Base-by-base conservation (phyloP, 2,888 invertebrate species). In the Drosophila falleni region DNA sequence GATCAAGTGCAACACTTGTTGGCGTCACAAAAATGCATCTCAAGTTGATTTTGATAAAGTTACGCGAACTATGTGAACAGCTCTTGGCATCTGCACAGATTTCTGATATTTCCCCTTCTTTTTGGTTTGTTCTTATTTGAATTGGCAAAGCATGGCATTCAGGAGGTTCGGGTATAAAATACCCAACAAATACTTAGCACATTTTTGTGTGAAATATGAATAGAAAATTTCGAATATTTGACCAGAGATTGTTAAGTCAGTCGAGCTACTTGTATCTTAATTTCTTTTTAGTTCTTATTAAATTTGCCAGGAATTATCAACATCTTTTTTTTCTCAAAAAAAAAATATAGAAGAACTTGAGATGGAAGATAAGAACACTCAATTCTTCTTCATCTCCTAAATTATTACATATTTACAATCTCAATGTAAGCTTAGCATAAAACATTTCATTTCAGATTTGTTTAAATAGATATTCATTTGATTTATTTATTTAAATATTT, bases 1-100 rank as follows among this genome's bases (percentile, higher is more conserved):
- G 75, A 87, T 89, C 86, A 87, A 87, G 88, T 89, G 87, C 73
- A 78, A 78, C 89, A 89, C 86, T 87, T 87, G 88, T 85, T 85
- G 89, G 88, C 78, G 88, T 87, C 86, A 78, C 74, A 82, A 71
- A 81, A 81, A 80, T 81, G 73, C 70, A 80, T 78, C 67, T 80
- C 66, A 74, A 81, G 78, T 75, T 75, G 80, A 80, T 78, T 81
- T 82, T 75, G 80, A 78, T 78, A 74, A 68, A 75, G 81, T 73
- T 65, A 70, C 75, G 60, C 55, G 63, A 66, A 55, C 75, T 70
- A 70, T 77, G 79, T 61, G 62, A 60, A 59, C 26, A 71, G 68
- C 61, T 61, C 61, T 63, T 70, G 61, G 53, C 78, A 79, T 50
- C 54, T 65, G 56, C 37, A 54, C 60, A 65, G 61, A 74, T 69